Conservation (phyloP, 2,888 invertebrate species). For the Serripes groenlandicus region DNA sequence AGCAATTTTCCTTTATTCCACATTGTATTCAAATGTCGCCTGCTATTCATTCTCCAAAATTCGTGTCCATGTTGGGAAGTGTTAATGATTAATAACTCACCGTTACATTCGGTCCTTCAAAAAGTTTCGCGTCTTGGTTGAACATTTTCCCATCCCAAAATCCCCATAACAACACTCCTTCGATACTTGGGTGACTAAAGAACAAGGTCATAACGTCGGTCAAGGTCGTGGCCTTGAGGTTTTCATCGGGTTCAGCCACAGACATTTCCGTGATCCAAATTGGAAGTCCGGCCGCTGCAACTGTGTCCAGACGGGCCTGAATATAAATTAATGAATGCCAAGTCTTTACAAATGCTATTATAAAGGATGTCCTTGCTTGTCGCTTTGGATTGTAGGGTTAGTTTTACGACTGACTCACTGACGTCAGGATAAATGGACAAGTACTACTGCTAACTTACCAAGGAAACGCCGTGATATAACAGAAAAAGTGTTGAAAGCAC, state of each 20-base stretch:
- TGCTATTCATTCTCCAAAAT: too few relatives aligned
- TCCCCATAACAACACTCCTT: slow-evolving; percentile 72
- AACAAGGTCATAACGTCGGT: slow-evolving; percentile 51
- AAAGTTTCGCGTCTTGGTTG: slow-evolving; percentile 50
- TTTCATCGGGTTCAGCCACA: slow-evolving; percentile 49
- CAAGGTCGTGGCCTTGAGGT: slow-evolving; percentile 59
- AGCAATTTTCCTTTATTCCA: too few relatives aligned
- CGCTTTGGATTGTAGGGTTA: too few relatives aligned
- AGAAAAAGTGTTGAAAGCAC: too few relatives aligned
- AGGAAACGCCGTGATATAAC: too few relatives aligned
- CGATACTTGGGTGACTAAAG: slow-evolving; percentile 62
- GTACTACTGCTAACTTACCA: too few relatives aligned
- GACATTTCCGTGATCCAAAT: slow-evolving; percentile 76
- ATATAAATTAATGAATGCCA: too few relatives aligned
- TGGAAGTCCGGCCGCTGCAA: slow-evolving; percentile 70
- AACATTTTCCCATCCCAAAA: slow-evolving; percentile 68
- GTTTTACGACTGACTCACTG: too few relatives aligned
- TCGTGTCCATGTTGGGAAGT: background rate
- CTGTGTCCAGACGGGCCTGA: slow-evolving; percentile 65
- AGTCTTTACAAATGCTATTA: too few relatives aligned
- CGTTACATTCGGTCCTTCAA: slow-evolving; percentile 67
- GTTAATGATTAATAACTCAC: slow-evolving; percentile 31
- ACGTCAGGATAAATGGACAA: too few relatives aligned
- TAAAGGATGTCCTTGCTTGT: too few relatives aligned
- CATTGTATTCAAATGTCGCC: too few relatives aligned